A percentile compares a stretch with the other conserved stretches of the same genome.
These are phyloP conservation scores for Brenthis ino DNA, from an alignment of 2,888 invertebrate genomes.

Conservation along the genomic window DNA sequence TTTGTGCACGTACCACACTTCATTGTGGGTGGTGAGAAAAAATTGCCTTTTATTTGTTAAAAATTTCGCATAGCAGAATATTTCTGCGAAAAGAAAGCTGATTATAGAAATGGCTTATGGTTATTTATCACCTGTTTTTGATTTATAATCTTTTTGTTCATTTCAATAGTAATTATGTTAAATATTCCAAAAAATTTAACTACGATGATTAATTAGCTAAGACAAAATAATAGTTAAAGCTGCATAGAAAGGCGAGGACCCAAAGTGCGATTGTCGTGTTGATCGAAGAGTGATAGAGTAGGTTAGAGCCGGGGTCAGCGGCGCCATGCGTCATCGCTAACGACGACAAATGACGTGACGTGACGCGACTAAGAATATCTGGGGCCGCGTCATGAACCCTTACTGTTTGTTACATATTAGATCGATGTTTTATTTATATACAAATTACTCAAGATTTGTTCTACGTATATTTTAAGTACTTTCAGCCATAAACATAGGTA, in stretches of 20 bases:
- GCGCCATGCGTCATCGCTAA: slow-evolving; percentile 79
- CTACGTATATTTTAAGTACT: background rate
- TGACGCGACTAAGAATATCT: slow-evolving; percentile 54
- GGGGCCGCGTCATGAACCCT: slow-evolving; percentile 40
- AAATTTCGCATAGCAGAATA: slow-evolving; percentile 55
- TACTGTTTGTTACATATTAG: slow-evolving; percentile 28
- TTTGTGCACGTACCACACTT: slow-evolving; percentile 71
- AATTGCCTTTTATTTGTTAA: slow-evolving; percentile 51
- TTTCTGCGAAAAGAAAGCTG: slow-evolving; percentile 76
- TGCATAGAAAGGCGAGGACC: slow-evolving; percentile 14
- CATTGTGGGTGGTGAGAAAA: slow-evolving; percentile 74
- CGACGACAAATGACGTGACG: slow-evolving; percentile 79
- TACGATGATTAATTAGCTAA: background rate
- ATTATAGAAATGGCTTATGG: slow-evolving; percentile 51
- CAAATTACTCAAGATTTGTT: slow-evolving; percentile 18
- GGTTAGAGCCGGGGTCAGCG: slow-evolving; percentile 72
- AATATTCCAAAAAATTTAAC: too few relatives aligned
- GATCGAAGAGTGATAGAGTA: slow-evolving; percentile 75
- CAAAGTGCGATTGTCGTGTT: slow-evolving; percentile 45
- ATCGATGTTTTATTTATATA: slow-evolving; percentile 32
- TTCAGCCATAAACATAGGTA: background rate
- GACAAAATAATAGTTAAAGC: background rate
- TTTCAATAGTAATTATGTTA: slow-evolving; percentile 1
- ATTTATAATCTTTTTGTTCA: slow-evolving; percentile 41
- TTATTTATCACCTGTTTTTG: slow-evolving; percentile 61